Conservation (phyloP, 2,888 invertebrate genomes). For the Baronia brevicornis region DNA sequence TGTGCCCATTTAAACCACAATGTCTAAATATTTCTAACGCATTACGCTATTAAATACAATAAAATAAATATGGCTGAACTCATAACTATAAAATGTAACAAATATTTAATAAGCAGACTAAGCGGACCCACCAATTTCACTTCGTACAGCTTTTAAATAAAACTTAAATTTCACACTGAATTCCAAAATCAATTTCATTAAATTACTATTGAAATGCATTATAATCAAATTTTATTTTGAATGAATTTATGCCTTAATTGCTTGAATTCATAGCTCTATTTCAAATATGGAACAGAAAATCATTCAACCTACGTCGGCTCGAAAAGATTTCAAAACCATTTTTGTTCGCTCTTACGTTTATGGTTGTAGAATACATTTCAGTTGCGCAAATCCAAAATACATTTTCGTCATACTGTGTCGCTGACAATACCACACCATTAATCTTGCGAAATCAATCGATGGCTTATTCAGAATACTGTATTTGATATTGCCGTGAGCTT, state of each 20-base stretch:
- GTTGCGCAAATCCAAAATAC: constrained; percentile 45
- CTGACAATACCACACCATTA: constrained; percentile 74
- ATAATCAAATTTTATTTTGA: constrained; percentile 14
- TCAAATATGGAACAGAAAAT: constrained; percentile 26
- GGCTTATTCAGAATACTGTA: constrained; percentile 74
- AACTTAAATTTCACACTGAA: constrained; percentile 69
- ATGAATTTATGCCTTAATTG: constrained; percentile 25
- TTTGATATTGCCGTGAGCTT: constrained; percentile 68
- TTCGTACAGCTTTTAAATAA: constrained; percentile 35
- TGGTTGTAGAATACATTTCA: constrained; percentile 51
- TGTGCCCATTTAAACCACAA: constrained; percentile 20
- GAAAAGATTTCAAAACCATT: constrained; percentile 50
- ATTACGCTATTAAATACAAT: constrained; percentile 35
- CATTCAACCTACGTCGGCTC: constrained; percentile 54
- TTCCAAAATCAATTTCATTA: constrained; percentile 61
- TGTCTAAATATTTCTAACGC: constrained; percentile 36
- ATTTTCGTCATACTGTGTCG: constrained; percentile 63
- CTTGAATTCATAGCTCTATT: constrained; percentile 9
- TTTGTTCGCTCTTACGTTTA: constrained; percentile 46
- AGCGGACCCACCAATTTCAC: constrained; percentile 36
- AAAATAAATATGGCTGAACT: constrained; percentile 38
- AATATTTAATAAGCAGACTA: constrained; percentile 56
- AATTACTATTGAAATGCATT: constrained; percentile 22
- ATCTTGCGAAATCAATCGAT: constrained; percentile 76
- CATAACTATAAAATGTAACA: constrained; percentile 42